Base-by-base conservation (phyloP, 2,113 vertebrate genomes). In the Platichthys flesus region DNA sequence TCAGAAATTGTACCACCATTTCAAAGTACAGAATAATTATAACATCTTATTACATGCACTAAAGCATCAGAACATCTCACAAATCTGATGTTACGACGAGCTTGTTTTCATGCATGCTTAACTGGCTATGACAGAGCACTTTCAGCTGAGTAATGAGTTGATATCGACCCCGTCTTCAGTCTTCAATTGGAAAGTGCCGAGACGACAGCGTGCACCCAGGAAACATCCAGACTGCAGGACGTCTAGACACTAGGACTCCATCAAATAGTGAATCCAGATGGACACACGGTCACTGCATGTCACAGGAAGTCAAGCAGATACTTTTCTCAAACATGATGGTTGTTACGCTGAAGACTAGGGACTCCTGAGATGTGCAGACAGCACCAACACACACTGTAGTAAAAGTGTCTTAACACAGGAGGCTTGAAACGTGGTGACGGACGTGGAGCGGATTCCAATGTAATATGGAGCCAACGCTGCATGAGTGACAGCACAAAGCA, bases 381-480 rank as follows among this genome's bases (percentile, higher is more conserved):
- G 58, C 35, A 71, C 47, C 16, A 64, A 9, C 55, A 74, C 71
- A 5, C 23, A 82, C 9, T 52, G 64, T 0, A 71, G 65, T 1
- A 76, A 83, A 71, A 79, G 1, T 0, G 67, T 74, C 26, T 20
- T 40, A 21, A 67, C 73, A 57, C 47, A 54, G 67, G 49, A 83
- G 14, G 68, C 64, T 65, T 77, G 56, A 62, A 56, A 66, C 0
- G 90, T 92, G 51, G 67, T 86, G 45, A 26, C 72, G 6, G 81
- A 77, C 9, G 65, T 2, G 35, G 87, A 86, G 49, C 10, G 31
- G 70, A 77, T 0, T 0, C 72, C 59, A 6, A 64, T 9, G 45
- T 68, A 82, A 77, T 87, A 87, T 15, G 67, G 67, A 71, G 73
- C 56, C 61, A 70, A 0, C 0, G 67, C 87, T 92, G 88, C 47